phyloP scores from a whole-genome alignment of 2,888 invertebrate species.

The Lithophane leautieri region DNA sequence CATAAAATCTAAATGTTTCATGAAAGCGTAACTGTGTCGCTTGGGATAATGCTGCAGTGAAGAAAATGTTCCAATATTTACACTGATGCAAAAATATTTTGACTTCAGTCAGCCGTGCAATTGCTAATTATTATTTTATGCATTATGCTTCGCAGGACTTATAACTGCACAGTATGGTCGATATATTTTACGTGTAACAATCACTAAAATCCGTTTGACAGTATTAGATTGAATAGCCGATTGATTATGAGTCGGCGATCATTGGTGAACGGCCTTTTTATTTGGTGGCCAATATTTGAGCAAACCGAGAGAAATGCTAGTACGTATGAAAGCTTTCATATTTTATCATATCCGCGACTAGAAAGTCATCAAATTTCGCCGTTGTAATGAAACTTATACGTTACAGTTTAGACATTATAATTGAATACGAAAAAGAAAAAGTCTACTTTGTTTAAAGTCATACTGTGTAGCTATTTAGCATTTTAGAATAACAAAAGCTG shows the following conservation, averaged over 20 bases:
- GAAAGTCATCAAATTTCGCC: neutral
- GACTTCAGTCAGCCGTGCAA: slow-evolving; percentile 7
- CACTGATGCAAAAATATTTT: neutral
- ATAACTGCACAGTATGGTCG: slow-evolving; percentile 37
- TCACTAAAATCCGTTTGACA: neutral
- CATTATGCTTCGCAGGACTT: neutral
- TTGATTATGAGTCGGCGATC: neutral
- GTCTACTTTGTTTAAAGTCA: neutral
- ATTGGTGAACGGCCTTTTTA: neutral
- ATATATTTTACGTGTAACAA: neutral
- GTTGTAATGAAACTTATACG: neutral
- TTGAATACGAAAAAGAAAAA: neutral
- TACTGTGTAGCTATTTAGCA: slow-evolving; percentile 41
- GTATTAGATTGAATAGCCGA: neutral
- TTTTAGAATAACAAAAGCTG: slow-evolving; percentile 25
- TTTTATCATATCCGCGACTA: neutral
- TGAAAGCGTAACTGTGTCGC: neutral
- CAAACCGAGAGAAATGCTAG: neutral
- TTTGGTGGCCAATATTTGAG: neutral
- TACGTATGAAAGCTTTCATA: neutral
- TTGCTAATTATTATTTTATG: slow-evolving; percentile 10
- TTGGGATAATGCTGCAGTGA: neutral
- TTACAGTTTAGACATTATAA: neutral
- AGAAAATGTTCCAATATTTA: slow-evolving; percentile 12
- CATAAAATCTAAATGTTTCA: neutral